Conservation (phyloP, 2,113 vertebrate species). For the Pollimyrus isidori region DNA sequence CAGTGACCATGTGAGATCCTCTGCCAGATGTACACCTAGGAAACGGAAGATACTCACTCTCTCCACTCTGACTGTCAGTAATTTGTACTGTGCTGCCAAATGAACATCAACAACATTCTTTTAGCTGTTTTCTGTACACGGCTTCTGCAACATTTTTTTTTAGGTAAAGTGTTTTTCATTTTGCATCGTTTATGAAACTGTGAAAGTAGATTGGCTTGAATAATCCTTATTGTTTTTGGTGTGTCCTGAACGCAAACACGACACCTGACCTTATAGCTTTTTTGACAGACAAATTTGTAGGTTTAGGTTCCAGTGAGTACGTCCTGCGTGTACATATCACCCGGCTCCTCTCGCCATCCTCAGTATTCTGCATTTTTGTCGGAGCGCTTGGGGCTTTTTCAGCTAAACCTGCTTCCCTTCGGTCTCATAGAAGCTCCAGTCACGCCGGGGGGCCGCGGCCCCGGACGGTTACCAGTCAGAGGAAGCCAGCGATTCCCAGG, state of each 20-base stretch:
- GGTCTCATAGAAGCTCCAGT: constrained; percentile 57
- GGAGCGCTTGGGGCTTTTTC: background rate
- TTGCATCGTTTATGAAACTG: background rate
- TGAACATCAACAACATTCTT: background rate
- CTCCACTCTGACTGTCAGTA: background rate
- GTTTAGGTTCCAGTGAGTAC: background rate
- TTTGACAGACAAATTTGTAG: background rate
- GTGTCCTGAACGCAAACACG: background rate
- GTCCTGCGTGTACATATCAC: background rate
- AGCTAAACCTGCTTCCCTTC: background rate
- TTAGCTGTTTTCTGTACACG: background rate
- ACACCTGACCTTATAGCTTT: background rate
- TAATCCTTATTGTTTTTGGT: background rate
- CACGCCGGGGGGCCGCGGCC: constrained; percentile 52
- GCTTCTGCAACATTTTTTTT: background rate
- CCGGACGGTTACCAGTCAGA: constrained; percentile 76
- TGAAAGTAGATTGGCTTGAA: background rate
- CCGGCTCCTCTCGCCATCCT: background rate
- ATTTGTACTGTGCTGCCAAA: background rate
- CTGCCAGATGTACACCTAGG: too few relatives aligned
- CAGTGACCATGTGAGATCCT: too few relatives aligned
- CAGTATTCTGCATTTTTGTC: background rate
- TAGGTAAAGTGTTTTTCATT: background rate
- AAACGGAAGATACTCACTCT: too few relatives aligned
- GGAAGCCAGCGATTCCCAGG: constrained; percentile 74